A percentile compares a stretch with the other conserved stretches of the same genome.
phyloP scores from a whole-genome alignment of 2,797 vertebrate genomes.

The Pelobates cultripes region DNA sequence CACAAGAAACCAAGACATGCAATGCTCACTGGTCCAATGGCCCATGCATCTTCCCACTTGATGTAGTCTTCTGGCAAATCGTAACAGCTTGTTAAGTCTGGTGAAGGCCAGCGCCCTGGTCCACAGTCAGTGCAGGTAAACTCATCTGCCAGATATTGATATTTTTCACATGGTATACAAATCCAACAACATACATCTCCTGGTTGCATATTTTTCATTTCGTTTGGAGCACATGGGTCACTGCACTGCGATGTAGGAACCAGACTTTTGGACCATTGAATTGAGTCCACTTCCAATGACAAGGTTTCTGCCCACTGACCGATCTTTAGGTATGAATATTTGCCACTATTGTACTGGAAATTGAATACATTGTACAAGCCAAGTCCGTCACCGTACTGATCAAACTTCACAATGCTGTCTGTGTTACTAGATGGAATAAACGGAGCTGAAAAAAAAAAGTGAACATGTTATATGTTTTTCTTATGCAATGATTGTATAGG shows the following conservation, averaged over 20 bases:
- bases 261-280: slow-evolving; percentile 88
- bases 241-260: slow-evolving; percentile 93
- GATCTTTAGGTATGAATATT: slow-evolving; percentile 88
- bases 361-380: slow-evolving; percentile 98
- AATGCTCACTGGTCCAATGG: slow-evolving; percentile 93
- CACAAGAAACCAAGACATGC: slow-evolving; percentile 93
- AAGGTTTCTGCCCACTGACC: slow-evolving; percentile 95
- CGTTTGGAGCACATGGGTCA: slow-evolving; percentile 93
- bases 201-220: slow-evolving; percentile 99
- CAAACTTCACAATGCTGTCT: slow-evolving; percentile 92
- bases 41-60: slow-evolving; percentile 98
- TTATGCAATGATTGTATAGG: too few relatives aligned
- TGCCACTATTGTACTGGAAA: slow-evolving; percentile 83
- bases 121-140: slow-evolving; percentile 93
- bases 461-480: too few relatives aligned
- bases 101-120: slow-evolving; percentile 90
- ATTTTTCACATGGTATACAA: slow-evolving; percentile 93
- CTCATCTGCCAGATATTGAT: slow-evolving; percentile 92
- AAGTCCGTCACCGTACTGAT: slow-evolving; percentile 90
- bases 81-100: slow-evolving; percentile 88
- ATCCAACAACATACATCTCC: slow-evolving; percentile 99
- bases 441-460: slow-evolving; percentile 77
- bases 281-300: slow-evolving; percentile 83
- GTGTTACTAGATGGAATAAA: slow-evolving; percentile 81
- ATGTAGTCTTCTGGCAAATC: slow-evolving; percentile 98